These are phyloP conservation scores for Strix aluco DNA, from an alignment of 2,113 vertebrate genomes.

Conservation along the genomic window DNA sequence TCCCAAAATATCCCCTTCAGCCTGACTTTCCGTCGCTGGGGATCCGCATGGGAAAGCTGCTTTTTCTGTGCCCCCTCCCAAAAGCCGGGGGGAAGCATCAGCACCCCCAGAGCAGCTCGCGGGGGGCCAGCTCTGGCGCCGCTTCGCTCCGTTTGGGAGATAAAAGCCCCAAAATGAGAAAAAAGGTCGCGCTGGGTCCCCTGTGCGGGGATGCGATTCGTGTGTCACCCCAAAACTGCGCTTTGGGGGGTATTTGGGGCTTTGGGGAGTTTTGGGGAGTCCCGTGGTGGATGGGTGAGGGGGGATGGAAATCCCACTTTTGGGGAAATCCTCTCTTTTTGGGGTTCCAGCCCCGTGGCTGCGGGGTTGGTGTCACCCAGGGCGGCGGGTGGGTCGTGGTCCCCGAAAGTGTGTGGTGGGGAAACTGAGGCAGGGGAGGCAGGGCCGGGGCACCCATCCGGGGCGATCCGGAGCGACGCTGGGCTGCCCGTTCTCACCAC, in stretches of 20 bases:
- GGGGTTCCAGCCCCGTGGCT: no score
- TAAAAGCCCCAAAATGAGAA: background rate
- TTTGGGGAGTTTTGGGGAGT: background rate
- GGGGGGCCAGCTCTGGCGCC: background rate
- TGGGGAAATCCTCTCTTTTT: no score
- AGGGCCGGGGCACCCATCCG: no score
- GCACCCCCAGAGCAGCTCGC: background rate
- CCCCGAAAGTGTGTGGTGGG: background rate
- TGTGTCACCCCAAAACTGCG: fast-evolving
- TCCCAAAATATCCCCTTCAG: fast-evolving
- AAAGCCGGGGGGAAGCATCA: background rate
- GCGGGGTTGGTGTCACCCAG: background rate
- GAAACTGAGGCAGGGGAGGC: background rate
- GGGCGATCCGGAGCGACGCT: no score
- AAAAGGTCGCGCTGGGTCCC: background rate
- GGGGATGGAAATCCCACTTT: background rate
- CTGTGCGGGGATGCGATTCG: fast-evolving
- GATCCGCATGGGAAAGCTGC: background rate
- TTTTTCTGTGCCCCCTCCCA: background rate
- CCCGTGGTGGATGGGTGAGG: fast-evolving
- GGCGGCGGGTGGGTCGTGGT: no score
- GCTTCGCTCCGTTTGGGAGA: background rate
- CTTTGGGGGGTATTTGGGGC: background rate
- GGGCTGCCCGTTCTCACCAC: background rate
- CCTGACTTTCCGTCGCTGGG: fast-evolving